Base-by-base conservation (phyloP, 2,113 vertebrate genomes). In the Oreochromis tanganicae region DNA sequence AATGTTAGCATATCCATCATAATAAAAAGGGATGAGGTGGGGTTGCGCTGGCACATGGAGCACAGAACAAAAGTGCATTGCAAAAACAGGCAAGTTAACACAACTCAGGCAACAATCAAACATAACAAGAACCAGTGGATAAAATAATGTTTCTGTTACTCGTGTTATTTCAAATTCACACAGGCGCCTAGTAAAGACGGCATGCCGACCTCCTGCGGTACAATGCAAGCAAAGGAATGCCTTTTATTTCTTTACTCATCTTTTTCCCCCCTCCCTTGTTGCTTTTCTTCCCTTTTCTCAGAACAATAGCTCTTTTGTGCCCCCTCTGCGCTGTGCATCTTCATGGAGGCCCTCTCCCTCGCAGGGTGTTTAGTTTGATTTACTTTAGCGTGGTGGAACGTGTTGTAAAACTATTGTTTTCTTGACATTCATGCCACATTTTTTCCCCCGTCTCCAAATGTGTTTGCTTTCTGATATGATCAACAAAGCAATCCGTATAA, bases 281-380 rank as follows among this genome's bases (percentile, higher is more conserved):
- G 83, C 34, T 63, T 86, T 83, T 52, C 68, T 85, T 78, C 56
- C 32, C 73, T n/a, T 84, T 57, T 19, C 57, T 73, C 57, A 41
- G 87, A 95, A 96, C 94, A 96, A 95, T 93, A 83, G 92, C 63
- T 89, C 88, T 85, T 88, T 93, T 95, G 91, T 95, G 92, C 48
- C 54, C 81, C 46, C 55, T 89, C 66, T 38, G 50, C 4, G 13
- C 80, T 17, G 83, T 63, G 83, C 85, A 90, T 94, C 94, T 83
- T 84, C 71, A 73, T 50, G 14, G 27, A 88, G 81, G 54, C 84
- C 19, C 61, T 88, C 73, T 73, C 55, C 81, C 50, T 73, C 2
- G 4, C 16, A 21, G 87, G 78, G 66, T n/a, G 84, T 93, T 92
- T 89, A 85, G 50, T 88, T 87, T 89, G 63, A 89, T 92, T 93